These are phyloP conservation scores for Nesoenas mayeri DNA, from an alignment of 2,113 vertebrate species.

Conservation along the genomic window DNA sequence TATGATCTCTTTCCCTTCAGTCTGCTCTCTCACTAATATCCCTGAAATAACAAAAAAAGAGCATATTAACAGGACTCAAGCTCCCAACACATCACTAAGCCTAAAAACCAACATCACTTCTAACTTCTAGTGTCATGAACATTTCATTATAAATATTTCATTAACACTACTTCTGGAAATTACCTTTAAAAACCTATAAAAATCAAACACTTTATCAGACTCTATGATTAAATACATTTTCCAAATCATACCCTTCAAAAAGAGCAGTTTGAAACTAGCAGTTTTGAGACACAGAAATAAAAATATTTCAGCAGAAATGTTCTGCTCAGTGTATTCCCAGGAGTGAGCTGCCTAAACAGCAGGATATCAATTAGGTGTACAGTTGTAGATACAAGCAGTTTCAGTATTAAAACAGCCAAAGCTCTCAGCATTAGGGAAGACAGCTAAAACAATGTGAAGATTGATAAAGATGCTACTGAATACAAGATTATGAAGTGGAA, in stretches of 20 bases:
- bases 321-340: neutral
- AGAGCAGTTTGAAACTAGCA: neutral
- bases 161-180: neutral
- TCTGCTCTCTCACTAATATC: neutral
- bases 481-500: neutral
- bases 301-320: neutral
- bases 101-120: neutral
- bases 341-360: neutral
- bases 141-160: neutral
- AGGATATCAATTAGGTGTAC: neutral
- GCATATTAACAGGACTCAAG: neutral
- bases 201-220: neutral
- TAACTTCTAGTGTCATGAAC: neutral
- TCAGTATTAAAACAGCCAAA: neutral
- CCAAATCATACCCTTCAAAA: neutral
- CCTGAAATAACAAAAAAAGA: neutral
- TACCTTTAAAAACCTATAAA: neutral
- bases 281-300: neutral
- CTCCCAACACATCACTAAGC: neutral
- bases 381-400: neutral
- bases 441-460: neutral
- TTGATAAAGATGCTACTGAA: neutral
- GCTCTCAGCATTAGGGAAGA: neutral
- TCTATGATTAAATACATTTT: neutral
- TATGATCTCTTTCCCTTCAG: neutral